These are phyloP conservation scores for Acleris emargana DNA, from an alignment of 2,888 invertebrate genomes.

Conservation along the genomic window DNA sequence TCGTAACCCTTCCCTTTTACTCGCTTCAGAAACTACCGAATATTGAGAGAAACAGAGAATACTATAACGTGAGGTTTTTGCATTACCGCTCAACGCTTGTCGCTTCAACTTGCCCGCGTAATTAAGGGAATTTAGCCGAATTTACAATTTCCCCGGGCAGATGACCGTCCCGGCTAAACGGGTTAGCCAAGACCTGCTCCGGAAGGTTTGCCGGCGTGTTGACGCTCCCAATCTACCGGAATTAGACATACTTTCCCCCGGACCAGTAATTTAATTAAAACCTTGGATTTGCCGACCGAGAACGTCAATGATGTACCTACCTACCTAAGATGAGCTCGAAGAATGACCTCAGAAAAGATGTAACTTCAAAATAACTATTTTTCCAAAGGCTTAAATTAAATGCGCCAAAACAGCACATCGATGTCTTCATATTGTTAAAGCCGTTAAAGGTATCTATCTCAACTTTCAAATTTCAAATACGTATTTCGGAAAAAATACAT, in stretches of 20 bases:
- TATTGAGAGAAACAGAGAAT: too few relatives aligned
- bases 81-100: background rate
- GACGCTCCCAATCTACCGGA: constrained; percentile 25
- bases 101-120: constrained; percentile 23
- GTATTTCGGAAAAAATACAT: too few relatives aligned
- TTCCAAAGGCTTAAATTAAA: background rate
- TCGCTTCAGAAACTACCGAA: too few relatives aligned
- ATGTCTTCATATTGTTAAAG: too few relatives aligned
- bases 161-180: constrained; percentile 43
- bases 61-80: too few relatives aligned
- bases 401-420: too few relatives aligned
- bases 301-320: background rate
- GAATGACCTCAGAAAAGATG: background rate
- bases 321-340: background rate
- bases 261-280: constrained; percentile 12
- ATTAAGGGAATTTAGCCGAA: constrained; percentile 42
- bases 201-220: constrained; percentile 14
- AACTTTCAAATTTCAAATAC: too few relatives aligned
- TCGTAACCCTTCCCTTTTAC: too few relatives aligned
- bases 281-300: background rate
- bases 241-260: constrained; percentile 12
- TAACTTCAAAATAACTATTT: background rate
- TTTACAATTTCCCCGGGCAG: constrained; percentile 44
- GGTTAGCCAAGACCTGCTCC: constrained; percentile 33
- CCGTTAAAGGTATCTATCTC: too few relatives aligned